These are phyloP conservation scores for Amiota mariae DNA, from an alignment of 2,888 invertebrate genomes.

Conservation along the genomic window DNA sequence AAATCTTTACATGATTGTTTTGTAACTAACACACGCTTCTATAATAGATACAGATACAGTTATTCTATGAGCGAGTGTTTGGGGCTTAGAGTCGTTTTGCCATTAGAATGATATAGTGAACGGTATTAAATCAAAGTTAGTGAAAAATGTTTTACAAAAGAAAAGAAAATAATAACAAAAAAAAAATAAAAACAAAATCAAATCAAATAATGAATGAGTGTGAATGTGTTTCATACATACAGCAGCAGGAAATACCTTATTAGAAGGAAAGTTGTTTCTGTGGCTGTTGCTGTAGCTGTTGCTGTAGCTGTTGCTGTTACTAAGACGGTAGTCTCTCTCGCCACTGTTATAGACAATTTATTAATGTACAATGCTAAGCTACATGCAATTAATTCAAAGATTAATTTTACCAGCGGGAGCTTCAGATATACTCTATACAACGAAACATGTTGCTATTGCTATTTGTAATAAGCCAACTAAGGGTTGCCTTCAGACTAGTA, in stretches of 20 bases:
- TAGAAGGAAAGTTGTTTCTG: conserved; percentile 37
- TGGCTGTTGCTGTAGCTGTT: neutral
- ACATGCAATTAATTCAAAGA: conserved; percentile 69
- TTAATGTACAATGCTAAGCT: conserved; percentile 67
- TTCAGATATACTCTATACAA: conserved; percentile 12
- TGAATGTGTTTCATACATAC: neutral
- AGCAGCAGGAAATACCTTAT: conserved; percentile 48
- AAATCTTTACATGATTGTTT: conserved; percentile 56
- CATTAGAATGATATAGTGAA: conserved; percentile 67
- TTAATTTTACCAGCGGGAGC: conserved; percentile 69
- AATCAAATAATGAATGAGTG: neutral
- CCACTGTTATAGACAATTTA: conserved; percentile 52
- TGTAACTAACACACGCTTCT: conserved; percentile 49
- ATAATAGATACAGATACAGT: conserved; percentile 44
- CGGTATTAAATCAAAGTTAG: conserved; percentile 70
- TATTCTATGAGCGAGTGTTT: conserved; percentile 29
- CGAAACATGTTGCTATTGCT: too few species aligned
- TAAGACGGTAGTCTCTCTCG: too few species aligned
- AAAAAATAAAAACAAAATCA: conserved; percentile 10
- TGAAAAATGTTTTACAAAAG: conserved; percentile 47
- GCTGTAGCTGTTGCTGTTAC: neutral
- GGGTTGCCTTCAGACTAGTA: neutral
- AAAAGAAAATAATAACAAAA: conserved; percentile 28
- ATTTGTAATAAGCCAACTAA: too few species aligned
- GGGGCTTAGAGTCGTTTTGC: conserved; percentile 49